Evolutionary conservation across 2,797 vertebrate genomes (phyloP).

Genomic region (Phalanger gymnotis): DNA sequence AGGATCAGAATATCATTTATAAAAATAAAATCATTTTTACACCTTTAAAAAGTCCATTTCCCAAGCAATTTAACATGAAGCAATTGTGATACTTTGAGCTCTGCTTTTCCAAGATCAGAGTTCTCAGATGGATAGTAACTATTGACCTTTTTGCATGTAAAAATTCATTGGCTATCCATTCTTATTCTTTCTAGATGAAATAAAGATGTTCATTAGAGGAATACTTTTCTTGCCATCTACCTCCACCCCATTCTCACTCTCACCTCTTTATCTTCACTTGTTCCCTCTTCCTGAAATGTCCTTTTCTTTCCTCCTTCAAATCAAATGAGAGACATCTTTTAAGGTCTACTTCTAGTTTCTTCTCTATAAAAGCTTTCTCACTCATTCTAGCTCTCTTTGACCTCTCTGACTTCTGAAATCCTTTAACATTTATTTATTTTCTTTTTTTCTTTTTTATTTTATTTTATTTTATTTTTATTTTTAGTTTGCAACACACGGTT

Average conservation of each 20-base stretch:
- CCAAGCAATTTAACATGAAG: background rate
- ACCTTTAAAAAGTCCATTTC: slow-evolving; percentile 41
- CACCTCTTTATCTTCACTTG: background rate
- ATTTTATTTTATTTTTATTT: no score
- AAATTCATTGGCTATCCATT: background rate
- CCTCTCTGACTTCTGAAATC: background rate
- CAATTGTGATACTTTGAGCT: slow-evolving; percentile 3
- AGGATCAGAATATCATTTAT: slow-evolving; percentile 68
- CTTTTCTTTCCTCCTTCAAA: background rate
- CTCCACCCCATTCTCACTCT: background rate
- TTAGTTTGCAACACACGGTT: no score
- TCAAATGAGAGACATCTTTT: background rate
- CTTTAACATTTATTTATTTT: background rate
- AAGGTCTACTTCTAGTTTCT: background rate
- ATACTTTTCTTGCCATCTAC: background rate
- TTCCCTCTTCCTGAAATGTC: background rate
- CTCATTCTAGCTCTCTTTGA: background rate
- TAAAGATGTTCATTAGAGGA: background rate
- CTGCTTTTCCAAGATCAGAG: slow-evolving; percentile 18
- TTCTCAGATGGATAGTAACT: background rate
- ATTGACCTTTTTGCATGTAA: background rate
- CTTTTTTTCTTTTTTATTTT: no score
- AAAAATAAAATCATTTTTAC: slow-evolving; percentile 64
- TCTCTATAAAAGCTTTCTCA: background rate
- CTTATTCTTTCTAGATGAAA: background rate